Base-by-base conservation (phyloP, 2,797 vertebrate species). In the Chrysocyon brachyurus region DNA sequence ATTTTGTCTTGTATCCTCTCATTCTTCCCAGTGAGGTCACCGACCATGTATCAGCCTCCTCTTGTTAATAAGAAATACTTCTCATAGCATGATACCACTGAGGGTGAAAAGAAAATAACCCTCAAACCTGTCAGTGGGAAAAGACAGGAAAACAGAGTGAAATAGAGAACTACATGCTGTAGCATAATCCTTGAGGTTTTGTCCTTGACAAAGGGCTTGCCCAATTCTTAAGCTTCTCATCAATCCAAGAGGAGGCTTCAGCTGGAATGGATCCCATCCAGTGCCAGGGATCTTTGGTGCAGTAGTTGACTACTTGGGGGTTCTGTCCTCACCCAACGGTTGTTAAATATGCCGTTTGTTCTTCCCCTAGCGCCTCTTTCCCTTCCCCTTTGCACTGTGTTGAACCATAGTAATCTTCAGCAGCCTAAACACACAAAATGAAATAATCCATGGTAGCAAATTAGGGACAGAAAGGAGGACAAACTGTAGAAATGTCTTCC, bases 31-130 rank as follows among this genome's bases (percentile, higher is more conserved):
- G 11, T 0, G 0, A 16, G 6, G 52, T 22, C 31, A 1, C 1
- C 4, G 5, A 26, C 4, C 3, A 10, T 1, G 33, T 31, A 31
- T 0, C 1, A 0, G 4, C 61, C 77, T 75, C 17, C 56, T 87
- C 14, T 40, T 6, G 28, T 22, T 78, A 19, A 24, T 19, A 52
- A 49, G 36, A 22, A 72, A 19, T 8, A 2, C 16, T 31, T 15
- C n/a, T 81, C 1, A 0, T 6, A 33, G 33, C 59, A 26, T 1
- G 61, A 40, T 1, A 52, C n/a, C 4, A 14, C 4, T 15, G 5
- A 40, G 40, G 10, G 22, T n/a, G n/a, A 3, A 64, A 94, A 63
- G 40, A 66, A 64, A 88, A 19, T 6, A 16, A 28, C 21, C 79
- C 49, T 85, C 78, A 49, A 12, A 70, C 5, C 6, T 3, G 4